Evolutionary conservation across 2,797 vertebrate species (phyloP).

Genomic region (Phrynocephalus forsythii): DNA sequence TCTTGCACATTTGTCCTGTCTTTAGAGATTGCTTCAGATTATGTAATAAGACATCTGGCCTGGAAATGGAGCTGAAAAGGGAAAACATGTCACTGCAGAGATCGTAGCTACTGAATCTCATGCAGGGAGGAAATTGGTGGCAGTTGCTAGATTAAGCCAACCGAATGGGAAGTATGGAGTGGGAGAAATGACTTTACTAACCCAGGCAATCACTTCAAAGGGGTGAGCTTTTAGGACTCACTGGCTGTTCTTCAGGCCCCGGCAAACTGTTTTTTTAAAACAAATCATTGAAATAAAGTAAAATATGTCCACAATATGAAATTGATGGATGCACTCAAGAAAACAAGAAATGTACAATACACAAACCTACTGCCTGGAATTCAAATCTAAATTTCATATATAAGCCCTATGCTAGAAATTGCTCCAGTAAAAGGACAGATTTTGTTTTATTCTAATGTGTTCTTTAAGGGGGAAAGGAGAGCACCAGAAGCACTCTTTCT

Average conservation of each 20-base stretch:
- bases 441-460: no score
- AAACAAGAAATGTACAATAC: background rate
- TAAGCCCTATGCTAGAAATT: background rate
- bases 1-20: conserved; percentile 24
- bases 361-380: no score
- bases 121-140: background rate
- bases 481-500: no score
- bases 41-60: background rate
- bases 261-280: background rate
- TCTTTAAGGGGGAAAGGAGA: no score
- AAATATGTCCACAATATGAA: background rate
- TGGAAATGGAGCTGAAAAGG: background rate
- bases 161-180: background rate
- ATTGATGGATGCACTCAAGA: background rate
- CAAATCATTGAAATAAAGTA: background rate
- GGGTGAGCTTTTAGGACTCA: background rate
- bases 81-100: background rate
- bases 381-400: background rate
- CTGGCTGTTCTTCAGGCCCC: background rate
- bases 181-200: background rate
- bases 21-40: background rate
- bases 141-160: background rate
- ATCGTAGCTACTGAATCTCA: background rate
- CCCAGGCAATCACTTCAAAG: background rate
- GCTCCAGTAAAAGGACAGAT: background rate